Evolutionary conservation across 2,113 vertebrate genomes (phyloP), one percentile per base, ranked within the genome.

Genomic region (Dryoscopus gambensis): DNA sequence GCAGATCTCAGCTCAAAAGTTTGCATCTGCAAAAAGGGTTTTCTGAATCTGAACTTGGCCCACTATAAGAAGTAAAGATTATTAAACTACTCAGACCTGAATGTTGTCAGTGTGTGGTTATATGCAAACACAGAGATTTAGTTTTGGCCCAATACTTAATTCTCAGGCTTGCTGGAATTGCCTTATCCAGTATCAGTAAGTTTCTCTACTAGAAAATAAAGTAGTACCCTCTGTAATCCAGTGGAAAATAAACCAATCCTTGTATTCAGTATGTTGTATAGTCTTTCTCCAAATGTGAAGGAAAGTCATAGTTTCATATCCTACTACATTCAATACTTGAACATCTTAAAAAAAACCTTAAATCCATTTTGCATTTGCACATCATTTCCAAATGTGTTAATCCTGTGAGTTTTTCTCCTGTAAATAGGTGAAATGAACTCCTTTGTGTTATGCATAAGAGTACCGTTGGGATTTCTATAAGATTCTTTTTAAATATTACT

Each of bases 401-500:
- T 88, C 70, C 76, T 78, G 46, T 50, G 69, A 95, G 65, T 14
- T 95, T 96, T 92, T 93, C 83, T 87, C 79, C 63, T 57, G 37
- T 87, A 92, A 94, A 90, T 50, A 90, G 62, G 69, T 89, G 60
- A 92, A 93, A 87, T 11, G 0, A 89, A 57, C n/a, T 75, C 90
- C 71, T 92, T 49, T 46, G 57, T 50, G 52, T 60, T 82, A 42
- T 68, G 35, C 0, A 0, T 60, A 75, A 84, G n/a, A 75, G 60
- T 90, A 49, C 73, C 53, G 56, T 35, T 71, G 65, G 76, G 90
- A 90, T 90, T 96, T 94, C 75, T 71, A 6, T 49, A 46, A 71
- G 64, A 81, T 90, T 86, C 31, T 81, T 96, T 96, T 75, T 3
- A 96, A 95, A 90, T 92, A 93, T 75, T 39, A 89, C 88, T 88